Conservation (phyloP, 2,113 vertebrate genomes). For the Crotalus viridis region DNA sequence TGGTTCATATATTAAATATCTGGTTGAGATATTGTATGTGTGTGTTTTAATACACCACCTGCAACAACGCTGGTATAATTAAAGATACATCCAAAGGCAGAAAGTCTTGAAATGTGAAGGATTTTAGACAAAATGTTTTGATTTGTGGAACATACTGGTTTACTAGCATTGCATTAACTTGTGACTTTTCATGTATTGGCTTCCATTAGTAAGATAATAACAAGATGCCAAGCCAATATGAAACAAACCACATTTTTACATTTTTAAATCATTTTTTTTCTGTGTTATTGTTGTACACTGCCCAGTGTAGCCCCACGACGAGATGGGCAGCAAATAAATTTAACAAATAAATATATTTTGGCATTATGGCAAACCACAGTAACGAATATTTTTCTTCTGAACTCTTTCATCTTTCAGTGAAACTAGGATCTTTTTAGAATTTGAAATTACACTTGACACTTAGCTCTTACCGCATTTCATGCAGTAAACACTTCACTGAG, state of each 20-base stretch:
- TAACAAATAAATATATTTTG: too few species aligned
- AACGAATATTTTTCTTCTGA: neutral
- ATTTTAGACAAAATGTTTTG: neutral
- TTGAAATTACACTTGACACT: neutral
- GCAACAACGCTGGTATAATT: neutral
- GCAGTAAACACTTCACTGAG: neutral
- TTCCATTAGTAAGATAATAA: neutral
- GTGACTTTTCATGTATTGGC: neutral
- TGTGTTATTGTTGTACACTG: too few species aligned
- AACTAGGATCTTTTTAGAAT: neutral
- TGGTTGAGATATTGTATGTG: neutral
- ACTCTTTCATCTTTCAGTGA: neutral
- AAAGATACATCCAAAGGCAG: neutral
- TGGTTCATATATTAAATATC: neutral
- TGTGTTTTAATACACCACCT: neutral
- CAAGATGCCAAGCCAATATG: neutral
- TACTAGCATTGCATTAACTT: neutral
- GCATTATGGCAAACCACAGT: neutral
- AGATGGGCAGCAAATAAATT: too few species aligned
- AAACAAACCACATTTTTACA: neutral
- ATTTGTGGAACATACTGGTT: neutral
- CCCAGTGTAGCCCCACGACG: too few species aligned
- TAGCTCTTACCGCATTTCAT: neutral
- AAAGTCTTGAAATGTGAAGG: neutral
- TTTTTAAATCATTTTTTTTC: too few species aligned